Conservation (phyloP, 2,797 vertebrate genomes). For the Ptychobarbus kaznakovi region DNA sequence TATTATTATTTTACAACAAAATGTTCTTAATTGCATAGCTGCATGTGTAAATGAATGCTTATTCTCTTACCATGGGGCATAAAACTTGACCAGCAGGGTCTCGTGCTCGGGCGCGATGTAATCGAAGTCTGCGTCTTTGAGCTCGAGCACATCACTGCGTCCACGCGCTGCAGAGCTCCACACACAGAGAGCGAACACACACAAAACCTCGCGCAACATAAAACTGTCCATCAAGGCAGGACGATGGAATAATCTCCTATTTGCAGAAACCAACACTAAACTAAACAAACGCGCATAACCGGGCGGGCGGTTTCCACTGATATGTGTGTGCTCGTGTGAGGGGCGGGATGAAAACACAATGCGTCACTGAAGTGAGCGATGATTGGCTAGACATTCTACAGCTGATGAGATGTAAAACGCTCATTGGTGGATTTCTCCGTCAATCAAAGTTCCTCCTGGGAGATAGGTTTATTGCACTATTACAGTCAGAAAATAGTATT, state of each 20-base stretch:
- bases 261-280: neutral
- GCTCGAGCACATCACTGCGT: slow-evolving; percentile 75
- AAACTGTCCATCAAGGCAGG: slow-evolving; percentile 18
- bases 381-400: slow-evolving; percentile 60
- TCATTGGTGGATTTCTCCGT: slow-evolving; percentile 56
- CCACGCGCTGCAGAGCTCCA: slow-evolving; percentile 33
- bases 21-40: neutral
- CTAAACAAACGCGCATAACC: neutral
- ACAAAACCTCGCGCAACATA: neutral
- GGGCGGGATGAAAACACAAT: slow-evolving; percentile 57
- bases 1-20: neutral
- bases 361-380: slow-evolving; percentile 24
- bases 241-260: neutral
- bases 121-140: slow-evolving; percentile 78
- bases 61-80: slow-evolving; percentile 79
- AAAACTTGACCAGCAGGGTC: slow-evolving; percentile 82
- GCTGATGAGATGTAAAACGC: slow-evolving; percentile 57
- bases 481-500: neutral
- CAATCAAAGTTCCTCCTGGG: slow-evolving; percentile 45
- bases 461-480: neutral
- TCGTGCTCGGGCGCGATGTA: slow-evolving; percentile 77
- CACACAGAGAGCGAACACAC: slow-evolving; percentile 11
- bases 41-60: neutral
- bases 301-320: slow-evolving; percentile 6
- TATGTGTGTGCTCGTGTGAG: neutral